phyloP scores from a whole-genome alignment of 2,113 vertebrate species.

The Takifugu flavidus region DNA sequence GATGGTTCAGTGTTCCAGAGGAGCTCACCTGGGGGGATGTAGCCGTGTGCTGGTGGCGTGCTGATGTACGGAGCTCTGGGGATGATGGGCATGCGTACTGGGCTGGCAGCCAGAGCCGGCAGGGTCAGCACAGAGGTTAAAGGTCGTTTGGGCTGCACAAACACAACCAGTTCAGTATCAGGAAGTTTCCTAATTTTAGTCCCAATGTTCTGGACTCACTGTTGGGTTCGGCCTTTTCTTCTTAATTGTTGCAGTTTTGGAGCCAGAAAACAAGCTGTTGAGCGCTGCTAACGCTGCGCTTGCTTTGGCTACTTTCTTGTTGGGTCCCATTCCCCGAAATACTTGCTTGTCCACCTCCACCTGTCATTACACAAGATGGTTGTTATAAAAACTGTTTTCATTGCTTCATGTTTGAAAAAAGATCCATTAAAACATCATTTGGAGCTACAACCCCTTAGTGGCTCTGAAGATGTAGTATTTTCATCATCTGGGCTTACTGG shows the following conservation, averaged over 20 bases:
- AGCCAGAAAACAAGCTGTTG: conserved; percentile 87
- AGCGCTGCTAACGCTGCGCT: conserved; percentile 87
- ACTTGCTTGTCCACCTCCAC: conserved; percentile 93
- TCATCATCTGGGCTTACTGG: too few relatives aligned
- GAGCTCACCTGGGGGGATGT: conserved; percentile 82
- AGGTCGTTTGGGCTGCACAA: conserved; percentile 80
- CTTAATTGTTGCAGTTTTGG: conserved; percentile 83
- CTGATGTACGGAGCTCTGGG: conserved; percentile 85
- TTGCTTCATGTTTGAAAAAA: too few relatives aligned
- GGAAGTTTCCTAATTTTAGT: background rate
- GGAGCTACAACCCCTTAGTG: too few relatives aligned
- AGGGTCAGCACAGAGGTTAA: conserved; percentile 81
- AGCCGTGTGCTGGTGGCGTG: conserved; percentile 81
- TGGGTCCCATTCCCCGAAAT: conserved; percentile 89
- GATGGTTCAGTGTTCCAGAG: background rate
- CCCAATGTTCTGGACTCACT: conserved; percentile 55
- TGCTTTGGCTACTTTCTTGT: conserved; percentile 94
- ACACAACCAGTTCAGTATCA: background rate
- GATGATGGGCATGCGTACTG: conserved; percentile 81
- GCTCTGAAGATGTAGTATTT: too few relatives aligned
- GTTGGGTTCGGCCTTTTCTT: conserved; percentile 86
- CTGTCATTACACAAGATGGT: conserved; percentile 56
- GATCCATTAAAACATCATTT: too few relatives aligned
- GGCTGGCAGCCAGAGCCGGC: conserved; percentile 81
- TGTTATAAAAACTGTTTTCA: too few relatives aligned